Base-by-base conservation (phyloP, 2,113 vertebrate genomes). In the Fulmarus glacialis region DNA sequence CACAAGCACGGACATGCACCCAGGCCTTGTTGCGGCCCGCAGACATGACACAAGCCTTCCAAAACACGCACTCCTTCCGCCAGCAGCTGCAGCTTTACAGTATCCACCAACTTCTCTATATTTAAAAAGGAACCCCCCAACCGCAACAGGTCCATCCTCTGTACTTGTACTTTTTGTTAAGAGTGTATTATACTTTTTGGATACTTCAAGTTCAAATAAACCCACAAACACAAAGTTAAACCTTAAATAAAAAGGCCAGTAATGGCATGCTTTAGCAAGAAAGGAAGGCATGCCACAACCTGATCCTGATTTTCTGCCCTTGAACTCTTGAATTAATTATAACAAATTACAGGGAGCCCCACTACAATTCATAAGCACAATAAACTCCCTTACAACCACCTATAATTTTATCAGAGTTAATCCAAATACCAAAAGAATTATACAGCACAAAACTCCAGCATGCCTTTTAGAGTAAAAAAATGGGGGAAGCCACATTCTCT, bases 341-440 rank as follows among this genome's bases (percentile, higher is more conserved):
- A 97, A 98, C 98, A 98, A 98, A 98, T 98, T 98, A 98, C 96
- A 98, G 98, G 97, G 98, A 98, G 88, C 93, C 96, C 84, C 96
- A 94, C 94, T 92, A 91, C 93, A 96, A 96, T 97, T 97, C 97
- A 97, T 94, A 97, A 92, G 92, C 82, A 98, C 82, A 97, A 97
- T 96, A 97, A 98, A 97, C 97, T 97, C 97, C 95, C 96, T 98
- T 90, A 97, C 92, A 97, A 96, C 79, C 93, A 97, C 93, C 97
- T 98, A 94, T 97, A 94, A 98, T 98, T 98, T 97, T 98, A 98
- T 97, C 95, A 98, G 88, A 87, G 87, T 95, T 95, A 97, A 97
- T 98, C 94, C 90, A 95, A 98, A 97, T 95, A 96, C 93, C 96
- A 96, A 48, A 94, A 97, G 89, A 97, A 96, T 96, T 92, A 89